phyloP scores from a whole-genome alignment of 2,888 invertebrate species.

The Cybosia mesomella region DNA sequence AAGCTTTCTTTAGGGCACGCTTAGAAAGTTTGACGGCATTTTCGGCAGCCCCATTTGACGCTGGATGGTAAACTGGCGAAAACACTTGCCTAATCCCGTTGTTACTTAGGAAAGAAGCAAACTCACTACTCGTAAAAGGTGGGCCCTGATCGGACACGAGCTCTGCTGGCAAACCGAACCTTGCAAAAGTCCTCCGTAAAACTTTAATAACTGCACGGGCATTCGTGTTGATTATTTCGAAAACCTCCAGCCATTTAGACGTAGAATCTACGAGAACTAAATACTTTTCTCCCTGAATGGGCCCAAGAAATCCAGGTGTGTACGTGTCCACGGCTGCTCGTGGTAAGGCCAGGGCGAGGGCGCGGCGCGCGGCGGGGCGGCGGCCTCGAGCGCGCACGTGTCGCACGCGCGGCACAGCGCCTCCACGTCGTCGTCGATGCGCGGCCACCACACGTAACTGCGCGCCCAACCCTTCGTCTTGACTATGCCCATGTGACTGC shows the following conservation, averaged over 20 bases:
- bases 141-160: neutral
- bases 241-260: neutral
- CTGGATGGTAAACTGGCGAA: neutral
- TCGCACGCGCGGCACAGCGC: neutral
- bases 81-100: neutral
- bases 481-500: neutral
- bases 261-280: neutral
- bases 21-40: neutral
- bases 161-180: neutral
- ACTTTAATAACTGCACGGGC: neutral
- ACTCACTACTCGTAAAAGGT: neutral
- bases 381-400: neutral
- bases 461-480: slow-evolving; percentile 2
- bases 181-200: neutral
- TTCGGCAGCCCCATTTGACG: neutral
- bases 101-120: neutral
- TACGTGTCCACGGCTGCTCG: neutral
- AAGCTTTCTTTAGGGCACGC: neutral
- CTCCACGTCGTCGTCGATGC: slow-evolving; percentile 4
- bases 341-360: neutral
- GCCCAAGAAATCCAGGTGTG: neutral
- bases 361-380: neutral
- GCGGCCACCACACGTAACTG: slow-evolving; percentile 6
- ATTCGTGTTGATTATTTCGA: neutral
- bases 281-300: neutral